Base-by-base conservation (phyloP, 2,113 vertebrate species). In the Melanostigma gelatinosum region DNA sequence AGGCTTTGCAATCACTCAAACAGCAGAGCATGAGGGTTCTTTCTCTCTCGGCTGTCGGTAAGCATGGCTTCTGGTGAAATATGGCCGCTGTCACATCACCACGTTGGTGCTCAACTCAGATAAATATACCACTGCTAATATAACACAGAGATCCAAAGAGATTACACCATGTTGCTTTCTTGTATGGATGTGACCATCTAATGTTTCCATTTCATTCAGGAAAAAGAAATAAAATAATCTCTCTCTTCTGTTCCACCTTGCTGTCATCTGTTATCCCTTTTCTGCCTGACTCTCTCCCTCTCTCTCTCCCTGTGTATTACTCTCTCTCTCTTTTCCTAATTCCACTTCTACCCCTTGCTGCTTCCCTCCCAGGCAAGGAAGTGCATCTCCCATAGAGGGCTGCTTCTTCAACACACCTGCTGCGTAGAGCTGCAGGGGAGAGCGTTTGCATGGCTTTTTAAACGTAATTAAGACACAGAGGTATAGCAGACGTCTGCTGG, bases 401-500 rank as follows among this genome's bases (percentile, higher is more conserved):
- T 79, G 69, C 80, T 80, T 72, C 61, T 75, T 73, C 40, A 63
- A 32, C 65, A 57, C 18, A 71, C 87, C 72, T 80, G 69, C 81
- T 76, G 83, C 46, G 73, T 24, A 9, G 50, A 70, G 72, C 52
- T 78, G 44, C 61, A 67, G 83, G 78, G 85, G 61, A 50, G 71
- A 66, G 48, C 55, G 46, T 72, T 61, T 79, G 75, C 60, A 48
- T 48, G 65, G 40, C n/a, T 80, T 29, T 72, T 8, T 61, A 66
- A 67, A 78, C 82, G 42, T 91, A 81, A 88, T 88, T 80, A 86
- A 87, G 80, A 80, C 83, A 79, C 65, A 58, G 71, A 75, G 78
- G 78, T 75, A 84, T 69, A 77, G 48, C 63, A 18, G 15, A 34
- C 24, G 11, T 27, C 32, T 8, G 6, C 52, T 4, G 44, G 44